These are phyloP conservation scores for Musca vetustissima DNA, from an alignment of 1,140 invertebrate genomes.

Conservation along the genomic window DNA sequence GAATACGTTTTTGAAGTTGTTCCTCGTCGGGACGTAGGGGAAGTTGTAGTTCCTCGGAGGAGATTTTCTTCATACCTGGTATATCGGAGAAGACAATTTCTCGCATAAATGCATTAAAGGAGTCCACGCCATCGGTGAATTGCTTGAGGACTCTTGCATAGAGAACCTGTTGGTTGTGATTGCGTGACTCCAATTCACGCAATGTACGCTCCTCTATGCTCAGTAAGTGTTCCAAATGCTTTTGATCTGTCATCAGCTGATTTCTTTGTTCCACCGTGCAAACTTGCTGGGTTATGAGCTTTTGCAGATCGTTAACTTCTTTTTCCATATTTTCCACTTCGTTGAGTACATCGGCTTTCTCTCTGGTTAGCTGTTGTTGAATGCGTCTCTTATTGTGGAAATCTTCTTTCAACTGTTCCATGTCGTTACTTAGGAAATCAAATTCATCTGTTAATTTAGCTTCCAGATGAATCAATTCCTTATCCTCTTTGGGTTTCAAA, in stretches of 20 bases:
- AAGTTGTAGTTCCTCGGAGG: constrained; percentile 29
- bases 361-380: constrained; percentile 30
- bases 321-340: constrained; percentile 3
- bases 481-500: constrained; percentile 12
- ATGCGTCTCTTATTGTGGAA: neutral
- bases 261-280: constrained; percentile 14
- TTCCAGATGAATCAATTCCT: neutral
- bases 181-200: constrained; percentile 29
- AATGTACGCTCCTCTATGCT: constrained; percentile 35
- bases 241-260: constrained; percentile 5
- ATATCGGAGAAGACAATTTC: constrained; percentile 30
- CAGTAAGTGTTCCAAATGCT: constrained; percentile 25
- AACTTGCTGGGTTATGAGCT: constrained; percentile 2
- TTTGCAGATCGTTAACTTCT: neutral
- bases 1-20: constrained; percentile 26
- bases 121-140: constrained; percentile 37
- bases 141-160: constrained; percentile 42
- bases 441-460: constrained; percentile 16
- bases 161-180: constrained; percentile 42
- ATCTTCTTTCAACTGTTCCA: neutral
- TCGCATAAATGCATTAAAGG: constrained; percentile 37
- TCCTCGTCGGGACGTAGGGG: constrained; percentile 31
- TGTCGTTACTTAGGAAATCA: neutral
- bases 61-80: neutral
- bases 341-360: neutral